Percentiles rank a stretch among this genome's conserved stretches.
Conservation (phyloP, 30 jellyfish, hydroid and myxozoan species). For the Mastigias papua region DNA sequence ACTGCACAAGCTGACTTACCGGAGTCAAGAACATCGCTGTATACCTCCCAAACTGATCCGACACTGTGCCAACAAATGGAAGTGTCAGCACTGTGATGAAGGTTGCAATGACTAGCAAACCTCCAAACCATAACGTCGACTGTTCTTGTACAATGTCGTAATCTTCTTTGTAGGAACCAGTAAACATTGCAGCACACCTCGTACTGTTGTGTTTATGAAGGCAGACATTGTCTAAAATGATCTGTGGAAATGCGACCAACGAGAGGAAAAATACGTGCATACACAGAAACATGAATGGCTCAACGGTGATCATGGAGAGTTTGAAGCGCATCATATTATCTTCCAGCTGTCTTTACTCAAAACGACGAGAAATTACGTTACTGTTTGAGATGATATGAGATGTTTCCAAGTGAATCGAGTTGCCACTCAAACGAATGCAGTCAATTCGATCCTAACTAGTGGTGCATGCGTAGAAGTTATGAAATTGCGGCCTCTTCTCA, state of each 20-base stretch:
- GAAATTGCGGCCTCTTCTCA: no score
- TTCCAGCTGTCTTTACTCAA: no score
- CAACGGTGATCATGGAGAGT: slow-evolving; percentile 6
- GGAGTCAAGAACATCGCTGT: slow-evolving; percentile 13
- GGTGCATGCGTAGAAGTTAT: no score
- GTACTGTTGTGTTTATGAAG: slow-evolving; percentile 19
- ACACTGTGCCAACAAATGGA: slow-evolving; percentile 30
- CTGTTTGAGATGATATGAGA: no score
- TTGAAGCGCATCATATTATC: neutral
- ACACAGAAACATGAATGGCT: slow-evolving; percentile 28
- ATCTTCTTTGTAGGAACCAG: slow-evolving; percentile 26
- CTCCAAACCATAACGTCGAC: slow-evolving; percentile 36
- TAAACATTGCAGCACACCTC: slow-evolving; percentile 19
- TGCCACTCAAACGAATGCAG: no score
- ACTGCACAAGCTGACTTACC: slow-evolving; percentile 11
- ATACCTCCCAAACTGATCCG: slow-evolving; percentile 30
- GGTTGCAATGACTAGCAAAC: neutral
- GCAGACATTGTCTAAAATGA: slow-evolving; percentile 44
- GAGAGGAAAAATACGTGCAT: slow-evolving; percentile 23
- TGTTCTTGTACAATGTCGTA: slow-evolving; percentile 22
- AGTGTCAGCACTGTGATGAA: neutral
- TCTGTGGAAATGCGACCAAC: slow-evolving; percentile 40
- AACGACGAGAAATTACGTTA: no score
- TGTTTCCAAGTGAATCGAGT: no score
- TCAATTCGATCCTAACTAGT: no score